Evolutionary conservation across 2,888 invertebrate genomes (phyloP).

Genomic region (Limnephilus lunatus): DNA sequence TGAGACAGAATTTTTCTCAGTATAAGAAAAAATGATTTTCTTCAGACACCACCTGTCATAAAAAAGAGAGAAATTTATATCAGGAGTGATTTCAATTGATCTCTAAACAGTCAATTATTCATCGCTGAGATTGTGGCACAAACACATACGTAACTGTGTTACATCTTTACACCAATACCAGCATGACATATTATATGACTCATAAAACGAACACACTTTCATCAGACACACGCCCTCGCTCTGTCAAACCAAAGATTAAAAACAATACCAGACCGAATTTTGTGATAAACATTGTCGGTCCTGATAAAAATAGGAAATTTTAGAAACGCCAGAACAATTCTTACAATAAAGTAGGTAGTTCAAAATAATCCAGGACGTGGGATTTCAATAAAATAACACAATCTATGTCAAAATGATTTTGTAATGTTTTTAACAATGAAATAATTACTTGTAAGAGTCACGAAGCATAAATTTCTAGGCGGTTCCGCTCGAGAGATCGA

Average conservation of each 20-base stretch:
- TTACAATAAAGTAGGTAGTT: constrained; percentile 26
- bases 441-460: constrained; percentile 18
- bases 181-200: not conserved
- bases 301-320: constrained; percentile 7
- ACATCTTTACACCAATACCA: not conserved
- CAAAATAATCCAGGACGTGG: not conserved
- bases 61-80: not conserved
- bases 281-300: constrained; percentile 44
- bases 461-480: constrained; percentile 28
- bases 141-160: not conserved
- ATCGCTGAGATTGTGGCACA: not conserved
- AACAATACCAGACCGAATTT: constrained; percentile 23
- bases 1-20: not conserved
- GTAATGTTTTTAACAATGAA: not conserved
- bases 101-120: constrained; percentile 6
- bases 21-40: not conserved
- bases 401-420: not conserved
- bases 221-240: constrained; percentile 33
- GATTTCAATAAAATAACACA: not conserved
- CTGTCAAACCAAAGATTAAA: constrained; percentile 43
- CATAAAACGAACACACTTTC: not conserved
- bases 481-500: constrained; percentile 54
- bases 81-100: not conserved
- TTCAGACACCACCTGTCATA: not conserved
- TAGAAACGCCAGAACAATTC: not conserved